A percentile compares a stretch with the other conserved stretches of the same genome.
phyloP scores from a whole-genome alignment of 2,113 vertebrate genomes.

The Archocentrus centrarchus region DNA sequence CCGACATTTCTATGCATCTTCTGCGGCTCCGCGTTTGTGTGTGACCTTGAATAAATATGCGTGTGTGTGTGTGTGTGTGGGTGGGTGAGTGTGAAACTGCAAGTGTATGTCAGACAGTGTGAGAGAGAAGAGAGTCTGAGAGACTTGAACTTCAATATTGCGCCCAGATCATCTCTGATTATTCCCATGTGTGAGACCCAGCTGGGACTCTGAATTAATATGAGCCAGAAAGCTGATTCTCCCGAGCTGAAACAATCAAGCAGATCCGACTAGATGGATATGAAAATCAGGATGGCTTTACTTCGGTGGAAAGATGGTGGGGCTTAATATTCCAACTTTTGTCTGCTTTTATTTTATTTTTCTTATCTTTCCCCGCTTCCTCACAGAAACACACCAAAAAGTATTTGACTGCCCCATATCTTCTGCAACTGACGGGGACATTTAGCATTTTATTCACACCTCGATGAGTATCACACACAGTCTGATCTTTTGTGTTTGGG shows the following conservation, averaged over 20 bases:
- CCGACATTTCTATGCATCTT: slow-evolving; percentile 5
- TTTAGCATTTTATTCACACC: slow-evolving; percentile 60
- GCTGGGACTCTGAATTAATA: slow-evolving; percentile 57
- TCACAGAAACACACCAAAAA: slow-evolving; percentile 18
- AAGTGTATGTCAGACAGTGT: not conserved
- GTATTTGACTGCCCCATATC: not conserved
- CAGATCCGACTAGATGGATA: slow-evolving; percentile 22
- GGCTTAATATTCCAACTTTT: not conserved
- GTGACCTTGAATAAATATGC: slow-evolving; percentile 43
- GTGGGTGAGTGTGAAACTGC: not conserved
- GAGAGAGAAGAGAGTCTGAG: slow-evolving; percentile 17
- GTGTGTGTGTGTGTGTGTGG: too few species aligned
- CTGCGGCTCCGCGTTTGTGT: not conserved
- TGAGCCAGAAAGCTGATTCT: slow-evolving; percentile 30
- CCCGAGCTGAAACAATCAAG: slow-evolving; percentile 50
- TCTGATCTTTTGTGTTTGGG: slow-evolving; percentile 67
- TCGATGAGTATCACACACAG: slow-evolving; percentile 44
- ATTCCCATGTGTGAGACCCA: slow-evolving; percentile 69
- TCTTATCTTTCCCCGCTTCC: not conserved
- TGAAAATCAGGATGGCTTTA: slow-evolving; percentile 27
- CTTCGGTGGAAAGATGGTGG: not conserved
- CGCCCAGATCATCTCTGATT: slow-evolving; percentile 59
- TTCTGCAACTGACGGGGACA: slow-evolving; percentile 25
- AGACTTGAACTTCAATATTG: slow-evolving; percentile 41
- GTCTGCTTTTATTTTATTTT: not conserved